These are phyloP conservation scores for Pseudois nayaur DNA, from an alignment of 2,113 vertebrate species.

Conservation along the genomic window DNA sequence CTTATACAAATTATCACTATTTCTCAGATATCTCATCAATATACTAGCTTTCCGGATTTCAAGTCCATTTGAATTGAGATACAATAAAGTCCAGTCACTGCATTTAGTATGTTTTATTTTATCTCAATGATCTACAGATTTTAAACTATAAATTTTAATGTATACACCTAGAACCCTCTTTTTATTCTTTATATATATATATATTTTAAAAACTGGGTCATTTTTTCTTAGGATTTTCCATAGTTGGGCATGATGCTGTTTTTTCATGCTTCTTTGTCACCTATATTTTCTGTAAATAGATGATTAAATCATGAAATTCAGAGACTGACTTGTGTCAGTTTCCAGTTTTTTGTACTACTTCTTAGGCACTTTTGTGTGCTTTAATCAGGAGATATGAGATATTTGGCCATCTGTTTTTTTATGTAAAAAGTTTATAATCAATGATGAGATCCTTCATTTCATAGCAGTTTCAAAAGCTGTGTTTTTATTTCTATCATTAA, in stretches of 20 bases:
- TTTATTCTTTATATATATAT: neutral
- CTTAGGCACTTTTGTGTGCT: neutral
- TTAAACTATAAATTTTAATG: neutral
- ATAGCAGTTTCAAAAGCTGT: neutral
- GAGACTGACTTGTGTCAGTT: neutral
- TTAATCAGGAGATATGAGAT: neutral
- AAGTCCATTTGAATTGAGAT: neutral
- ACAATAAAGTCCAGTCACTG: neutral
- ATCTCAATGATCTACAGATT: neutral
- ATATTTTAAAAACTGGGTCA: neutral
- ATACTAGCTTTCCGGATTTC: neutral
- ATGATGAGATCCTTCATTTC: neutral
- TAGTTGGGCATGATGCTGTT: neutral
- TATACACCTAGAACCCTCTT: neutral
- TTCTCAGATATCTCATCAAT: neutral
- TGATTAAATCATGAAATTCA: neutral
- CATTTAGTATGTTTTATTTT: neutral
- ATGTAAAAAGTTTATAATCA: neutral
- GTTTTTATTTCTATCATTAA: neutral
- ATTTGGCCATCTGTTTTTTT: neutral
- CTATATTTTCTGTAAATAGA: neutral
- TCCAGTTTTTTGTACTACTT: neutral
- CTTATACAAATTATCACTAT: neutral
- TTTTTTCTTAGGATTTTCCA: neutral
- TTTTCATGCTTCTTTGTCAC: neutral